Conservation (phyloP, 2,888 invertebrate genomes). For the Drosophila robusta region DNA sequence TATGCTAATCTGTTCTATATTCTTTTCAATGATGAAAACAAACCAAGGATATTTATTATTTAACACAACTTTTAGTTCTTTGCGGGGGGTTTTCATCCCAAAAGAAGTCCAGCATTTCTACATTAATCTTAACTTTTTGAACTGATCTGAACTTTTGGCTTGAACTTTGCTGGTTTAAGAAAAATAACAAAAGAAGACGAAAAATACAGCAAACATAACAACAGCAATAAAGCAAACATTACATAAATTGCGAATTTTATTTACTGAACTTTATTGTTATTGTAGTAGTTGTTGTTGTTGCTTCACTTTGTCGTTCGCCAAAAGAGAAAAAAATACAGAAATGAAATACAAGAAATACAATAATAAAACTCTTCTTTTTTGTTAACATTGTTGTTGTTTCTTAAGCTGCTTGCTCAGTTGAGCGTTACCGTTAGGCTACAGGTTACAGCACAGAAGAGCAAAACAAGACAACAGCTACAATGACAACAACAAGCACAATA, state of each 20-base stretch:
- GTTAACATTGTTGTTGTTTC: slow-evolving; percentile 24
- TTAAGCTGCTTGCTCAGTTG: slow-evolving; percentile 62
- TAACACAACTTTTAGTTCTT: too few species aligned
- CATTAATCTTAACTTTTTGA: slow-evolving; percentile 2
- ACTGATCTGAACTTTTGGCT: slow-evolving; percentile 33
- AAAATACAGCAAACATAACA: slow-evolving; percentile 6
- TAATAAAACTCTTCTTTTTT: slow-evolving; percentile 25
- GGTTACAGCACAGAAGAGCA: slow-evolving; percentile 58
- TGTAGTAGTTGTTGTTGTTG: slow-evolving; percentile 16
- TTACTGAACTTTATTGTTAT: slow-evolving; percentile 38
- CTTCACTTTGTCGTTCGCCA: slow-evolving; percentile 46
- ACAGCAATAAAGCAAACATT: slow-evolving; percentile 56
- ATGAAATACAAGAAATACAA: slow-evolving; percentile 10
- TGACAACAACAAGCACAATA: slow-evolving; percentile 13
- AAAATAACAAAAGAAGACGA: background rate
- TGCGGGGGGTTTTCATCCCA: too few species aligned
- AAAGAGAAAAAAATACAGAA: slow-evolving; percentile 13
- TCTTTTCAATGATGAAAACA: background rate
- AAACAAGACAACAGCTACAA: slow-evolving; percentile 27
- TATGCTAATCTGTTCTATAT: background rate
- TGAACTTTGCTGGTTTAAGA: slow-evolving; percentile 23
- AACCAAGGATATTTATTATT: background rate
- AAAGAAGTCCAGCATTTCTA: background rate
- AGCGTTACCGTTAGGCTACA: slow-evolving; percentile 71
- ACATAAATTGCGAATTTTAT: slow-evolving; percentile 77